A percentile compares a stretch with the other conserved stretches of the same genome.
Conservation (phyloP, 2,888 invertebrate genomes). For the Glaucopsyche alexis region DNA sequence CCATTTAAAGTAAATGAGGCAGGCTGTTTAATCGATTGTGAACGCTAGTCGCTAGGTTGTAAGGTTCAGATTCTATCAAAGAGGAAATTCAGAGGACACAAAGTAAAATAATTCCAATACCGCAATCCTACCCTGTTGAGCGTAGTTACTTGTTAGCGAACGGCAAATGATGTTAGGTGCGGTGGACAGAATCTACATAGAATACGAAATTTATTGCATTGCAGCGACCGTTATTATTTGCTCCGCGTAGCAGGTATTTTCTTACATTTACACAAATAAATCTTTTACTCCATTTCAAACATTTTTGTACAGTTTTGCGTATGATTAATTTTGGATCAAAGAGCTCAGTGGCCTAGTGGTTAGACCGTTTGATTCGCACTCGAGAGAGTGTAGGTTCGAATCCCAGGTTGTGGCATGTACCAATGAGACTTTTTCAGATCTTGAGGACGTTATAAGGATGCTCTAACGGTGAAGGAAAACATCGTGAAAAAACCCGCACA, state of each 20-base stretch:
- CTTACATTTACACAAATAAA: background rate
- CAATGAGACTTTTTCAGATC: too few relatives aligned
- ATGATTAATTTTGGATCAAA: background rate
- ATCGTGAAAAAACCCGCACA: too few relatives aligned
- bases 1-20: background rate
- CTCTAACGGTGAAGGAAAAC: too few relatives aligned
- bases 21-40: background rate
- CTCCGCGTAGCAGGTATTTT: background rate
- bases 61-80: background rate
- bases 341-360: too few relatives aligned
- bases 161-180: conserved; percentile 17
- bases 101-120: conserved; percentile 4
- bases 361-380: too few relatives aligned
- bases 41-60: background rate
- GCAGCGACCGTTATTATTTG: background rate
- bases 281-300: background rate
- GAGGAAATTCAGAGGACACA: background rate
- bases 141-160: conserved; percentile 18
- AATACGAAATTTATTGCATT: conserved; percentile 10
- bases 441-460: too few relatives aligned
- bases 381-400: too few relatives aligned
- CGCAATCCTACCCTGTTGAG: background rate
- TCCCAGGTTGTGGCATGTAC: too few relatives aligned
- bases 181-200: background rate
- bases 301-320: background rate